Conservation (phyloP, 2,888 invertebrate genomes). For the Leucozona laternaria region DNA sequence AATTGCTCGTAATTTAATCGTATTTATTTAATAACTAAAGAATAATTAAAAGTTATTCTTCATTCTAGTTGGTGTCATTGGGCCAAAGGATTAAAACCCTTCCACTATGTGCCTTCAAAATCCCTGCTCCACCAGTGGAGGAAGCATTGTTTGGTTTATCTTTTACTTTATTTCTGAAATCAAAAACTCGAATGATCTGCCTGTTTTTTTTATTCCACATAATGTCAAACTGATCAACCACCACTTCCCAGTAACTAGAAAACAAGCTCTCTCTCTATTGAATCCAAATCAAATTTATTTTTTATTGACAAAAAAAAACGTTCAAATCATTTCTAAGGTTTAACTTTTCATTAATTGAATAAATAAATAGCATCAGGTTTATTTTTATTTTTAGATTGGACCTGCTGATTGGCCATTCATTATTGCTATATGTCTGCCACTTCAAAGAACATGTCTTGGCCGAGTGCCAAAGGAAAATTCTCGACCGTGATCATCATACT, state of each 20-base stretch:
- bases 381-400: conserved; percentile 40
- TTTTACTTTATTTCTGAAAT: too few species aligned
- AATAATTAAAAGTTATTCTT: too few species aligned
- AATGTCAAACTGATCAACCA: too few species aligned
- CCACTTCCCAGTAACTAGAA: neutral
- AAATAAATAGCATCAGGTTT: conserved; percentile 24
- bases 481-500: conserved; percentile 38
- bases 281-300: conserved; percentile 19
- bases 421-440: conserved; percentile 8
- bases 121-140: too few species aligned
- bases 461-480: conserved; percentile 61
- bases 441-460: conserved; percentile 31
- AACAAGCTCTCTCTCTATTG: conserved; percentile 1
- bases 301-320: conserved; percentile 41
- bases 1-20: too few species aligned
- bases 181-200: too few species aligned
- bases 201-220: too few species aligned
- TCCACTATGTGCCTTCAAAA: too few species aligned
- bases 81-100: too few species aligned
- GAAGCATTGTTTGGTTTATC: too few species aligned
- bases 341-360: conserved; percentile 58
- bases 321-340: conserved; percentile 17
- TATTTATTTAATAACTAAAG: too few species aligned
- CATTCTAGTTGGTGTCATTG: too few species aligned
- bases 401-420: conserved; percentile 65